Evolutionary conservation across 2,888 invertebrate genomes (phyloP), one percentile per base, ranked within the genome.

Genomic region (Megalurothrips usitatus): DNA sequence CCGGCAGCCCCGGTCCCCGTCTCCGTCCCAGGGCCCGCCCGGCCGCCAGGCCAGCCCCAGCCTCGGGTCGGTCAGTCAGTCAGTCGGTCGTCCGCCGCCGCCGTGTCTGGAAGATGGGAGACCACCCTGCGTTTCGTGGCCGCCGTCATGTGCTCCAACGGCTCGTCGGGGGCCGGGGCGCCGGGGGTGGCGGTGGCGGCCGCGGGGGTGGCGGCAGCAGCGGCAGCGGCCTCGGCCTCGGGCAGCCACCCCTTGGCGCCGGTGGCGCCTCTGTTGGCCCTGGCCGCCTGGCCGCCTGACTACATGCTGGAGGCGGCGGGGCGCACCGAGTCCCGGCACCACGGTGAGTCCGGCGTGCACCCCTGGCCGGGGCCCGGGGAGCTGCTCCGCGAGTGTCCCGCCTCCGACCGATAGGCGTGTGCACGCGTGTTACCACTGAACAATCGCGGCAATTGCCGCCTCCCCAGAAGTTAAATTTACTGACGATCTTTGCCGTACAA

Each of bases 201-300:
- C 8, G 26, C 68, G 58, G 58, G 58, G 58, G 58, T 58, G 58
- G 68, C 68, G 9, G 68, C 23, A 8, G 12, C 68, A 10, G 0
- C 23, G 23, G 23, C 11, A 12, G 68, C 68, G 26, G 23, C 23
- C 23, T 3, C 68, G 26, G 23, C 23, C 23, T 3, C 10, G 11
- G 26, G 23, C 68, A 12, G 12, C 11, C 68, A 75, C 68, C 68
- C 68, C 26, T 26, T 75, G 68, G 23, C 23, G 23, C 68, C 68
- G 1, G 23, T 75, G 23, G 23, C 68, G 26, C 68, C 68, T 9
- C 11, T 58, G 19, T 11, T n/a, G 2, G 23, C 68, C 23, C 26
- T 75, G 68, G 68, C 68, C 26, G 23, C 68, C 26, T 75, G 68
- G 68, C 68, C 68, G 68, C 68, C 68, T 75, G 68, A 75, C 68